These are phyloP conservation scores for Synanthedon andrenaeformis DNA, from an alignment of 2,888 invertebrate genomes.

Conservation along the genomic window DNA sequence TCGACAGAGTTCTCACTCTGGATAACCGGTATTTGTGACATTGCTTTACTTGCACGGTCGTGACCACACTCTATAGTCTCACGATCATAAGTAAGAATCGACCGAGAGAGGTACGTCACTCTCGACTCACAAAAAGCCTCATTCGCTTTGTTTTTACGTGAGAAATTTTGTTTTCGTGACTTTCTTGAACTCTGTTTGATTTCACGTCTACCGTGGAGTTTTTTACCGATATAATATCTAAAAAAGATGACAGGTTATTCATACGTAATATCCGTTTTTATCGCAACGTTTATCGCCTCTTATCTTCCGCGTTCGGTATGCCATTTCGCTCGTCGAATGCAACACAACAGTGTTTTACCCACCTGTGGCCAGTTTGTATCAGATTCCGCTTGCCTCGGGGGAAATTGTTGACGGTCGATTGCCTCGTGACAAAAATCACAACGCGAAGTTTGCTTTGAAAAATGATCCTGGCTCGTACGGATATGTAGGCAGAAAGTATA, in stretches of 20 bases:
- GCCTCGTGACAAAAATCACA: constrained; percentile 21
- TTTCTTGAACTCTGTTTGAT: constrained; percentile 21
- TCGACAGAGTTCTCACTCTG: constrained; percentile 7
- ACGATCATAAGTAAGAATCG: constrained; percentile 39
- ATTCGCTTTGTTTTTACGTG: constrained; percentile 38
- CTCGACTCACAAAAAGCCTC: constrained; percentile 25
- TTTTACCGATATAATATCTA: neutral
- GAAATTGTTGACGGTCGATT: constrained; percentile 23
- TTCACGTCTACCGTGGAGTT: neutral
- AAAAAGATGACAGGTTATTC: constrained; percentile 10
- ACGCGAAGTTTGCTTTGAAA: constrained; percentile 1
- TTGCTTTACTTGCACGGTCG: constrained; percentile 45
- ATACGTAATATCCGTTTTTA: constrained; percentile 46
- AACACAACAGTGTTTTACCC: constrained; percentile 41
- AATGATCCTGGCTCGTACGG: constrained; percentile 2
- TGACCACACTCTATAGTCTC: constrained; percentile 44
- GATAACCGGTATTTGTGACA: constrained; percentile 18
- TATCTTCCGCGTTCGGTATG: constrained; percentile 54
- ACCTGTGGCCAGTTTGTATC: constrained; percentile 35
- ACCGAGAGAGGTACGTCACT: constrained; percentile 29
- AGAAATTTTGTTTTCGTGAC: constrained; percentile 31
- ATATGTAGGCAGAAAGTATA: constrained; percentile 17
- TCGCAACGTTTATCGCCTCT: constrained; percentile 58
- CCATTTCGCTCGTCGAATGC: constrained; percentile 47
- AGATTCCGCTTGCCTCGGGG: constrained; percentile 22